Conservation (phyloP, 2,888 invertebrate species). For the Phoenoteleia sp. region DNA sequence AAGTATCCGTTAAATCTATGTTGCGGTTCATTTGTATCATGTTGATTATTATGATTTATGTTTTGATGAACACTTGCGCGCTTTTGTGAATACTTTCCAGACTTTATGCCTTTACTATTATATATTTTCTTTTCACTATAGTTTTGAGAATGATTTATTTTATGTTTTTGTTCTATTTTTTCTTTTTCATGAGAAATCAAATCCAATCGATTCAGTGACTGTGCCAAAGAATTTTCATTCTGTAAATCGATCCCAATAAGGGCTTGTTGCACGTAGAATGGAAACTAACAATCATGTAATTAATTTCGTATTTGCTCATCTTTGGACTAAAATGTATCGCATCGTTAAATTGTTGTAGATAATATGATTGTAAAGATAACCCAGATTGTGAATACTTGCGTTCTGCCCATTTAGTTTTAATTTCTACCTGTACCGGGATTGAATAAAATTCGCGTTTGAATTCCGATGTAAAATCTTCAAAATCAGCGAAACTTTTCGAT, state of each 20-base stretch:
- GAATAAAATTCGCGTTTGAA: constrained; percentile 1
- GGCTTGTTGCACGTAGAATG: not conserved
- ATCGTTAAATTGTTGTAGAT: constrained; percentile 15
- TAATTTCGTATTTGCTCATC: constrained; percentile 14
- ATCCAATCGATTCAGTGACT: too few relatives aligned
- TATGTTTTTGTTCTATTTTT: too few relatives aligned
- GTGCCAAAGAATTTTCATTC: too few relatives aligned
- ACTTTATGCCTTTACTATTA: too few relatives aligned
- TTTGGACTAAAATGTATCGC: not conserved
- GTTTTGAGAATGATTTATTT: too few relatives aligned
- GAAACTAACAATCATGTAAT: constrained; percentile 7
- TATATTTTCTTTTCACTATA: too few relatives aligned
- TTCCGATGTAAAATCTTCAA: not conserved
- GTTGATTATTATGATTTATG: too few relatives aligned
- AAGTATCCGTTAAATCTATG: too few relatives aligned
- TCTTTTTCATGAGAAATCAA: too few relatives aligned
- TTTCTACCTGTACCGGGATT: constrained; percentile 10
- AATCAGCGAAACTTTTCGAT: not conserved
- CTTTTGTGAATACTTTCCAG: too few relatives aligned
- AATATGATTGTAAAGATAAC: not conserved
- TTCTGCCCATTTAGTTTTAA: constrained; percentile 5
- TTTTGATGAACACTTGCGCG: too few relatives aligned
- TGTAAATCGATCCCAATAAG: constrained; percentile 3
- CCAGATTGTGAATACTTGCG: not conserved
- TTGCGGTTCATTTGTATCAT: too few relatives aligned